Percentiles rank a stretch among this genome's conserved stretches.
phyloP scores from a whole-genome alignment of 2,888 invertebrate species.

The Lamellibrachia columna region DNA sequence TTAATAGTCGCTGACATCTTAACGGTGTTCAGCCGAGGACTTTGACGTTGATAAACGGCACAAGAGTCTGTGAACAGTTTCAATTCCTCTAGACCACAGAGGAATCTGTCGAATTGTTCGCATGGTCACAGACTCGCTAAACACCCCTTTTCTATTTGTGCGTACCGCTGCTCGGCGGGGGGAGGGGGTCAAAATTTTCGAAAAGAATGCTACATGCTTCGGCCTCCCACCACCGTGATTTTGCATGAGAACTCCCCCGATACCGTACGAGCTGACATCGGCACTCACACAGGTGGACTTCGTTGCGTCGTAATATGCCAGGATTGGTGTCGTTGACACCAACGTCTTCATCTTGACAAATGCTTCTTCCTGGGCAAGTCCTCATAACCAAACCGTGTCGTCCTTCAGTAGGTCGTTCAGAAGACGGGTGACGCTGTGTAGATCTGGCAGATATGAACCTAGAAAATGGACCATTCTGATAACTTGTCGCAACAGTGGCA shows the following conservation, averaged over 20 bases:
- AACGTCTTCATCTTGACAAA: conserved; percentile 39
- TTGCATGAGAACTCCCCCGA: conserved; percentile 43
- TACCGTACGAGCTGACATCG: conserved; percentile 43
- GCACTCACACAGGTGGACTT: conserved; percentile 44
- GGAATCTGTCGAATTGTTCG: conserved; percentile 38
- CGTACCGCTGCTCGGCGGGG: conserved; percentile 37
- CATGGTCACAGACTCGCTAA: conserved; percentile 41
- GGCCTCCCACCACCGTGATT: conserved; percentile 30
- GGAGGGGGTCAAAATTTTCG: conserved; percentile 40
- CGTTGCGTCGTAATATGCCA: conserved; percentile 40
- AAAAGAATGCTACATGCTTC: conserved; percentile 43
- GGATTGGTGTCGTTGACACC: conserved; percentile 36
- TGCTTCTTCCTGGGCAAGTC: conserved; percentile 34
- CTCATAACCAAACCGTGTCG: conserved; percentile 37
- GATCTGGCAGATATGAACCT: conserved; percentile 35
- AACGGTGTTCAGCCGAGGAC: no score
- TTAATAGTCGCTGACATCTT: no score
- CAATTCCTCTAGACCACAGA: background rate
- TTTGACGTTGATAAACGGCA: no score
- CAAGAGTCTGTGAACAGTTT: background rate
- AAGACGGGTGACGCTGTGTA: conserved; percentile 38
- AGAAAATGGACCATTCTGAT: conserved; percentile 44
- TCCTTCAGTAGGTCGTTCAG: conserved; percentile 37
- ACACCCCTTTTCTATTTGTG: conserved; percentile 41
- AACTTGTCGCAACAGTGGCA: conserved; percentile 36